Conservation (phyloP, 2,113 vertebrate genomes). For the Heliornis fulica region DNA sequence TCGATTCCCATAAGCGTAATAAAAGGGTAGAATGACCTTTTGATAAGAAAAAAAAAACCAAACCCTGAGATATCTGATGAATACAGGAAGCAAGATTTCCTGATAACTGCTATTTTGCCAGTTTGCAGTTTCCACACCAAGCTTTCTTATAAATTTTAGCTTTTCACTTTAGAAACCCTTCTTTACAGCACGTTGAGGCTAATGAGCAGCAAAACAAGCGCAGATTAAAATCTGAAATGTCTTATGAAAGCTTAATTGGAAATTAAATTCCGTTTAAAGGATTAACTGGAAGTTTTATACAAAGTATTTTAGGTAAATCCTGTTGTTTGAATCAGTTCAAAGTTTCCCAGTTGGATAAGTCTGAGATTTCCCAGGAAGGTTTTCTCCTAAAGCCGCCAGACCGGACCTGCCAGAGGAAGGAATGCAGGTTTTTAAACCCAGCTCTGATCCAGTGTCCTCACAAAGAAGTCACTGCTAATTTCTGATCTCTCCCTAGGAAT, state of each 20-base stretch:
- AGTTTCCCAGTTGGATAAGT: background rate
- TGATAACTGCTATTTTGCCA: background rate
- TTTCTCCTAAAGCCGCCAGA: background rate
- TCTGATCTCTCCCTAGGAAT: background rate
- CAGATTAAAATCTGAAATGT: background rate
- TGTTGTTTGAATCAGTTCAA: background rate
- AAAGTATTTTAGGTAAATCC: background rate
- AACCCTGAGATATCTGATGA: background rate
- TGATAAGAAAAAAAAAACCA: no score
- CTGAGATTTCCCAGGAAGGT: background rate
- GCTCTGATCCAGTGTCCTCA: background rate
- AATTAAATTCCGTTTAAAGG: background rate
- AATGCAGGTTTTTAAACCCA: background rate
- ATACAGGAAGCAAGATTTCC: conserved; percentile 42
- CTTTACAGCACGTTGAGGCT: background rate
- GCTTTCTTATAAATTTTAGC: background rate
- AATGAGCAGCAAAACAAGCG: background rate
- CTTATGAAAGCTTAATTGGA: background rate
- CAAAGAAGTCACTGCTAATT: background rate
- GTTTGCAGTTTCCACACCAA: conserved; percentile 14
- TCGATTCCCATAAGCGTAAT: background rate
- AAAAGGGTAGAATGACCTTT: conserved; percentile 45
- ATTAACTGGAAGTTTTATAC: background rate
- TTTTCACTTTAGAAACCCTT: background rate
- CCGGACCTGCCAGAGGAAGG: background rate